Base-by-base conservation (phyloP, 2,888 invertebrate genomes). In the Diaperis boleti region DNA sequence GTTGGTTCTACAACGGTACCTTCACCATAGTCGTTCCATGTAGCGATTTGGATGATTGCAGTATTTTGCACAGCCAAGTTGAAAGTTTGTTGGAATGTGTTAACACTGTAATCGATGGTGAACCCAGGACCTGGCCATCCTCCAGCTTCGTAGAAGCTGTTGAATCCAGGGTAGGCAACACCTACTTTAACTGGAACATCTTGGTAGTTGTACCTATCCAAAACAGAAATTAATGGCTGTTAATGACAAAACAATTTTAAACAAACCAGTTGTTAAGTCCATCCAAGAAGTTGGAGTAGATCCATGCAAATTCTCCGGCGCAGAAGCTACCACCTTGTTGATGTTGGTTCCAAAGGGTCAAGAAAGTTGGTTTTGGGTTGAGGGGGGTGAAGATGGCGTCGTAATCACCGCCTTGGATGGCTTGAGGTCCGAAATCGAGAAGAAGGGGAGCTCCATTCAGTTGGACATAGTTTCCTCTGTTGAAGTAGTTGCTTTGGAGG, bases 331-430 rank as follows among this genome's bases (percentile, higher is more conserved):
- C 60, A 10, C 60, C 60, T 42, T 52, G 52, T 22, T 52, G 60
- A 11, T 52, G 50, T 39, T 59, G 59, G 35, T 60, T 41, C 60
- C 60, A 60, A 1, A 60, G 10, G 0, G 60, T 59, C 41, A 59
- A 39, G 39, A 60, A 60, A n/a, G 52, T 52, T 3, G 50, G 50
- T 60, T 60, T 60, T 2, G 52, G 60, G 26, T 52, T 33, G 10
- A 52, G 14, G 2, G 44, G 37, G 2, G 42, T n/a, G 29, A 60
- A 52, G 22, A 52, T 39, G 3, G 5, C 3, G n/a, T 50, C 44
- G 52, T 52, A 60, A 1, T 59, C 10, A 7, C 10, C 20, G 11
- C 20, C 41, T 8, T 18, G 39, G 10, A 42, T n/a, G 3, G 41
- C 52, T 33, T 60, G 60, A 3, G 60, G 60, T 1, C 60, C 60